A percentile compares a stretch with the other conserved stretches of the same genome.
These are phyloP conservation scores for Conopomorpha cramerella DNA, from an alignment of 1,140 invertebrate species.

Conservation along the genomic window DNA sequence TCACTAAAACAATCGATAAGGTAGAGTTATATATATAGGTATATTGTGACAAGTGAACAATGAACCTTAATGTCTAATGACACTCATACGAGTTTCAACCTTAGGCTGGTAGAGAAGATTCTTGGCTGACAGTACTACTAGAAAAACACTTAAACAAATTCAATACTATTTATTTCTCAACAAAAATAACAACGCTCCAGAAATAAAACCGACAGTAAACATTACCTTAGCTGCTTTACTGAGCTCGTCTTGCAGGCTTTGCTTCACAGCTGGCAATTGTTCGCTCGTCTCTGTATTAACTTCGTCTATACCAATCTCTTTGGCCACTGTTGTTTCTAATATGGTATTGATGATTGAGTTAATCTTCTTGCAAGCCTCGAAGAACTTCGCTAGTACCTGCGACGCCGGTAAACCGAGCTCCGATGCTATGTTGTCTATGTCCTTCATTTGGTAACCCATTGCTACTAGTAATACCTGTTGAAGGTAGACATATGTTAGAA, in stretches of 20 bases:
- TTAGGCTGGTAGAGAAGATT: too few species aligned
- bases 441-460: constrained; percentile 92
- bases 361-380: constrained; percentile 77
- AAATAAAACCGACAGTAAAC: constrained; percentile 1
- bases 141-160: constrained; percentile 2
- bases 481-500: too few species aligned
- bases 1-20: too few species aligned
- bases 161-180: constrained; percentile 19
- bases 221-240: constrained; percentile 74
- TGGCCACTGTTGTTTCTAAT: constrained; percentile 73
- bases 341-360: constrained; percentile 64
- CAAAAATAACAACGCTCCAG: constrained; percentile 7
- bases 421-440: constrained; percentile 77
- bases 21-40: too few species aligned
- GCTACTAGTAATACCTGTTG: constrained; percentile 84
- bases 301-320: constrained; percentile 64
- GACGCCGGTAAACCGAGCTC: constrained; percentile 84
- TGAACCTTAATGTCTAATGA: too few species aligned
- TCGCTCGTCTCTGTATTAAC: too few species aligned
- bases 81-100: too few species aligned
- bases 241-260: constrained; percentile 82
- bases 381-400: constrained; percentile 91
- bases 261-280: too few species aligned
- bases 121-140: too few species aligned
- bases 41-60: too few species aligned